Evolutionary conservation across 2,797 vertebrate species (phyloP), one percentile per base, ranked within the genome.

Genomic region (Todus mexicanus): DNA sequence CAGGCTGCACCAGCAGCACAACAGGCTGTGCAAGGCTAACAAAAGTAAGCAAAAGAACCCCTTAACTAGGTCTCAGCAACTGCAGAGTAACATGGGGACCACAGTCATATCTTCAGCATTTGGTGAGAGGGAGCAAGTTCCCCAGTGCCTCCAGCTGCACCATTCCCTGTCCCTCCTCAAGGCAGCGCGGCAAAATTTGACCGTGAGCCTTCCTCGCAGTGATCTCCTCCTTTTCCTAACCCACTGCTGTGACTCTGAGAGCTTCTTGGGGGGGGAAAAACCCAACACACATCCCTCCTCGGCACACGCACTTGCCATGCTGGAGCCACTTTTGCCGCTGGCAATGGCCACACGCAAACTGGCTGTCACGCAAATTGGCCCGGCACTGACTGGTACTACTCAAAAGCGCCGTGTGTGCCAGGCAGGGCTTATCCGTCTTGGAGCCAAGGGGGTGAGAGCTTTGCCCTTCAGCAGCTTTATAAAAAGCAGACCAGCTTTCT

Each of bases 291-390:
- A 9, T 69, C 48, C 15, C 37, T 70, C 63, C 43, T 35, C 1
- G 1, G 74, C 43, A 54, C 29, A 42, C 0, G 0, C 3, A 31
- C 8, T 22, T 61, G 53, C 25, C 26, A 5, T 1, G 6, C 15
- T 35, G 57, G 48, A 84, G 38, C 63, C 53, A 31, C 45, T 69
- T 85, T 33, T 51, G 82, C 69, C 4, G 2, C 65, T 38, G 45
- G 57, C 79, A 45, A 26, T 6, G 26, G 21, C 19, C 29, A 42
- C 19, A 26, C 27, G 29, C 27, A 59, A 20, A 86, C 29, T 37
- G 59, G 29, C 48, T 7, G 2, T 38, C 50, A 10, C 1, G 6
- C 54, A 48, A 38, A 27, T 2, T 2, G 20, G 45, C 42, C 19
- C 31, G 25, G 63, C 13, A 2, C 15, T 48, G 80, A 63, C 21